A percentile compares a stretch with the other conserved stretches of the same genome.
Evolutionary conservation across 2,113 vertebrate species (phyloP).

Genomic region (Lipotes vexillifer): DNA sequence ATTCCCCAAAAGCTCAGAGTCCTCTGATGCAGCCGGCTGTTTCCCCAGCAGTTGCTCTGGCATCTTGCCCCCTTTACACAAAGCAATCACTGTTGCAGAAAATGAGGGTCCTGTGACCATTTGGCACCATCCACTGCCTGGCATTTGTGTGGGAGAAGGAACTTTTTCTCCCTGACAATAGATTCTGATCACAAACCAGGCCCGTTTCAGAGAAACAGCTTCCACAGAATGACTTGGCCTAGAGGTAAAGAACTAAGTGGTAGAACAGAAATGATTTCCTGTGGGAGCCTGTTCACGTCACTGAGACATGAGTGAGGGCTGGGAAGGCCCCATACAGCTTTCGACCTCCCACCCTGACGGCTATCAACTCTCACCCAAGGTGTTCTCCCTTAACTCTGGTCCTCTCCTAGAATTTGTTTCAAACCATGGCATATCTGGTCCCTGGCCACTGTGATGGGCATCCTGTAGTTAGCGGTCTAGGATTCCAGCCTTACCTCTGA

Average conservation of each 20-base stretch:
- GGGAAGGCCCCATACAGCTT: background rate
- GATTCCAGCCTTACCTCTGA: background rate
- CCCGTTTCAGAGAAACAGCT: background rate
- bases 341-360: background rate
- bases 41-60: slow-evolving; percentile 45
- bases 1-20: slow-evolving; percentile 35
- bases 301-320: background rate
- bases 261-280: background rate
- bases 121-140: slow-evolving; percentile 40
- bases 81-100: slow-evolving; percentile 65
- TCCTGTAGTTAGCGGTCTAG: background rate
- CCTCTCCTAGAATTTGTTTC: background rate
- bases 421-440: background rate
- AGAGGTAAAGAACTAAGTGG: background rate
- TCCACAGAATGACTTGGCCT: background rate
- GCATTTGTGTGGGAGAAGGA: slow-evolving; percentile 59
- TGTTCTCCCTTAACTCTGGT: background rate
- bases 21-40: background rate
- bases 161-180: slow-evolving; percentile 46
- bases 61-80: slow-evolving; percentile 58
- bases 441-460: background rate
- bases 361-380: background rate
- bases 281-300: background rate
- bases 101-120: slow-evolving; percentile 56
- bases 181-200: slow-evolving; percentile 6